phyloP scores from a whole-genome alignment of 2,797 vertebrate species.

The Phoxinus dragarum region DNA sequence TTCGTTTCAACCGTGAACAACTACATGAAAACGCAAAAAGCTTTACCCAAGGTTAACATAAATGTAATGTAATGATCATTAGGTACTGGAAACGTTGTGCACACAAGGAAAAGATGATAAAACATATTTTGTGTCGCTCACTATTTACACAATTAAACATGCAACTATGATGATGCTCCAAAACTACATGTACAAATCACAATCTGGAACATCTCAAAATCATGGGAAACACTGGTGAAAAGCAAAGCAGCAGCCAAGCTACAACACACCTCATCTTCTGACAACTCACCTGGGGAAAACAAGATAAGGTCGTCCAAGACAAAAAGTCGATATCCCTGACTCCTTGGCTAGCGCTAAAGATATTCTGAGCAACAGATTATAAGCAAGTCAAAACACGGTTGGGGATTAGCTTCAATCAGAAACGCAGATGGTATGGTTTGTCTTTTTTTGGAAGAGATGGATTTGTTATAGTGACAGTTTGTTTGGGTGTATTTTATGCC shows the following conservation, averaged over 20 bases:
- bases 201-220: slow-evolving; percentile 64
- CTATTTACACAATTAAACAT: slow-evolving; percentile 69
- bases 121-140: slow-evolving; percentile 12
- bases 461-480: slow-evolving; percentile 14
- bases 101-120: slow-evolving; percentile 42
- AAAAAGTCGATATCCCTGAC: slow-evolving; percentile 97
- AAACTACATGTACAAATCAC: slow-evolving; percentile 59
- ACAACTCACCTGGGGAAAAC: slow-evolving; percentile 94
- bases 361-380: slow-evolving; percentile 96
- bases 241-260: slow-evolving; percentile 71
- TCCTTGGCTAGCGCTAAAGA: slow-evolving; percentile 99
- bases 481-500: background rate
- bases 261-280: slow-evolving; percentile 76
- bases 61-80: slow-evolving; percentile 32
- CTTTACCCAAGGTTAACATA: slow-evolving; percentile 9
- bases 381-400: slow-evolving; percentile 90
- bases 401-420: slow-evolving; percentile 67
- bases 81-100: slow-evolving; percentile 8
- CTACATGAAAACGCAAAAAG: slow-evolving; percentile 22
- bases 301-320: slow-evolving; percentile 95
- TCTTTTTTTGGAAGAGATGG: slow-evolving; percentile 59
- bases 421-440: slow-evolving; percentile 51
- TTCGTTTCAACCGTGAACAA: slow-evolving; percentile 6
- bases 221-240: slow-evolving; percentile 66
- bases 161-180: slow-evolving; percentile 68